Evolutionary conservation across 2,888 invertebrate species (phyloP), one percentile per base, ranked within the genome.

Genomic region (Heliconius charithonia): DNA sequence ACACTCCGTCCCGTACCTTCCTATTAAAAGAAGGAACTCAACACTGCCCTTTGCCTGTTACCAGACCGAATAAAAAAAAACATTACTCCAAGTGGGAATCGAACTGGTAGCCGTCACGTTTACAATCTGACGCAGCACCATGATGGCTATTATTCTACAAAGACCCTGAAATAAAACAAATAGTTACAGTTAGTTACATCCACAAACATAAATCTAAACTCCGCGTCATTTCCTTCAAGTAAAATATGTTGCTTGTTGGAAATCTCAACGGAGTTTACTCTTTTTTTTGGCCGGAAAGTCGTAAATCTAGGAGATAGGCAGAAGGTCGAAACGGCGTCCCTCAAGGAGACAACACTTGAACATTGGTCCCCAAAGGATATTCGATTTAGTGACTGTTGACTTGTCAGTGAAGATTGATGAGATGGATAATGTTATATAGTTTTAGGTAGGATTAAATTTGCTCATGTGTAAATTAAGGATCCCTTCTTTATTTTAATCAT

Each of bases 241-340:
- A 89, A 90, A 92, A 93, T 91, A 90, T 90, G 91, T 91, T 86
- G 89, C 82, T 85, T 86, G 89, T 13, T 89, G 89, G 91, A 90
- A 91, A 92, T 87, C 90, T 88, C 85, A 85, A 81, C 87, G 88
- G 89, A 90, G 89, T 89, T 84, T 87, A 88, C 89, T 89, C 91
- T 90, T 91, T 90, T 79, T 89, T 69, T 67, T 13, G n/a, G 87
- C 84, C 86, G 86, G 86, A 79, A 82, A 84, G 86, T 85, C 87
- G 86, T 92, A 91, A 92, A 92, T 92, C 81, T 74, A 78, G 76
- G 75, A 82, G 80, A 83, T 80, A 79, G 81, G 76, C 80, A 69
- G 73, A 72, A 81, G 81, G 80, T 80, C 82, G 81, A 72, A 41
- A 76, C 73, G 76, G 70, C 81, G 75, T 76, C 77, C 81, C 77